Evolutionary conservation across 2,113 vertebrate genomes (phyloP).

Genomic region (Ailuropoda melanoleuca): DNA sequence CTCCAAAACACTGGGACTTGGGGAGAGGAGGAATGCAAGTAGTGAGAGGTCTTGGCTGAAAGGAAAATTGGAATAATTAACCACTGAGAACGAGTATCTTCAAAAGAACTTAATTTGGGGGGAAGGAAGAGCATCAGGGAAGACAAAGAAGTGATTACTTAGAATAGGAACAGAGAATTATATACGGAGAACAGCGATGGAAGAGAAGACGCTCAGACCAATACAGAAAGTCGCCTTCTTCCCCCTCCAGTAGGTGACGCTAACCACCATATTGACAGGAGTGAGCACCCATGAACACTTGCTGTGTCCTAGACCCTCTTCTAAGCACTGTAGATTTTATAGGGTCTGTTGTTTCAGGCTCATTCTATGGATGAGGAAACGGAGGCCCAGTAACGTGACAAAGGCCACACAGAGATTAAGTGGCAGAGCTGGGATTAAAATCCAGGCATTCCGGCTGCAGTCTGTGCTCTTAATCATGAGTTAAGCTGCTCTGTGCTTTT

Average conservation of each 20-base stretch:
- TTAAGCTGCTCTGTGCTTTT: too few species aligned
- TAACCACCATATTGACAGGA: fast-evolving
- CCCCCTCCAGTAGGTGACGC: neutral
- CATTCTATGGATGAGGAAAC: neutral
- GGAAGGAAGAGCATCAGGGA: neutral
- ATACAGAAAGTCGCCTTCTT: neutral
- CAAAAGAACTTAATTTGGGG: slow-evolving; percentile 44
- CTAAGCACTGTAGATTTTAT: too few species aligned
- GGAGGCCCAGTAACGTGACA: neutral
- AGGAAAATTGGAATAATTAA: slow-evolving; percentile 37
- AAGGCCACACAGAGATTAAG: neutral
- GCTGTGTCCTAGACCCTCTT: neutral
- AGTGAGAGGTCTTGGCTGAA: neutral
- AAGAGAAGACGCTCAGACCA: neutral
- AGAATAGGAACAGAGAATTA: neutral
- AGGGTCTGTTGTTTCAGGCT: neutral
- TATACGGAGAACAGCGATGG: neutral
- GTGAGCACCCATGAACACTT: too few species aligned
- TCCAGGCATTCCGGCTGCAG: neutral
- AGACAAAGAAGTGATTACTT: slow-evolving; percentile 19
- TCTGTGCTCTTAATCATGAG: neutral
- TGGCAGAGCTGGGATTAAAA: neutral
- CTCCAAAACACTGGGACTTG: neutral
- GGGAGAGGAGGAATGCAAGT: neutral
- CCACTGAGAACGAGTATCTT: neutral